Percentiles rank a stretch among this genome's conserved stretches.
These are phyloP conservation scores for Drosophila sproati DNA, from an alignment of 1,140 invertebrate genomes.

Conservation along the genomic window DNA sequence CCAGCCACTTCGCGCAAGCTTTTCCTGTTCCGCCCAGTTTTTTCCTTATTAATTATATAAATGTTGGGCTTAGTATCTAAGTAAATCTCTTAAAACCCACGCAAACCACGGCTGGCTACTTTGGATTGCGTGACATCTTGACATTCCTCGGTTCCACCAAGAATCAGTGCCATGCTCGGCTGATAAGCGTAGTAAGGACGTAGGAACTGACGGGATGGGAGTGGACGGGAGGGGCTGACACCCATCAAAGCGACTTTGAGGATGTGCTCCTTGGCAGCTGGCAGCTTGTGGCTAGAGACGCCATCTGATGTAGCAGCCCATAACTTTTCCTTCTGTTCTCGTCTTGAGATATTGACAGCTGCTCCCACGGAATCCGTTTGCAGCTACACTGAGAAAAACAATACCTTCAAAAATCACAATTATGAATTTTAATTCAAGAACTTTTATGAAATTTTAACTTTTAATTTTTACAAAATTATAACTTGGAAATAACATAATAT, in stretches of 20 bases:
- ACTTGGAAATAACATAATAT: too few relatives aligned
- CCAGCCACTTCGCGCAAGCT: background rate
- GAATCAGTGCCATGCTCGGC: background rate
- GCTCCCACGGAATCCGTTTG: background rate
- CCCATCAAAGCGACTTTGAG: background rate
- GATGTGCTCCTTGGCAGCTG: slow-evolving; percentile 2
- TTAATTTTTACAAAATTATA: too few relatives aligned
- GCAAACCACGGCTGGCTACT: slow-evolving; percentile 5
- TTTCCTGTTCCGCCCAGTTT: background rate
- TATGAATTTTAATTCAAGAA: background rate
- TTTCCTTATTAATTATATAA: slow-evolving; percentile 35
- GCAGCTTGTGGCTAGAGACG: background rate
- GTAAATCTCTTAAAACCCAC: slow-evolving; percentile 17
- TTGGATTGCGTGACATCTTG: slow-evolving; percentile 29
- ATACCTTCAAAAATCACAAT: too few relatives aligned
- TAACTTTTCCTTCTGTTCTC: background rate
- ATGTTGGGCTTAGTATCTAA: slow-evolving; percentile 12
- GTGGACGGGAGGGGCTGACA: background rate
- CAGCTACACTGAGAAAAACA: background rate
- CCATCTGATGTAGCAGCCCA: background rate
- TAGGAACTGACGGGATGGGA: too few relatives aligned
- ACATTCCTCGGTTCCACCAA: slow-evolving; percentile 1
- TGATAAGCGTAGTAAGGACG: too few relatives aligned
- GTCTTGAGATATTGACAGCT: slow-evolving; percentile 1
- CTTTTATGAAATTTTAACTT: too few relatives aligned